These are phyloP conservation scores for Caenorhabditis brenneri DNA, from an alignment of 1,140 invertebrate genomes.

Conservation along the genomic window DNA sequence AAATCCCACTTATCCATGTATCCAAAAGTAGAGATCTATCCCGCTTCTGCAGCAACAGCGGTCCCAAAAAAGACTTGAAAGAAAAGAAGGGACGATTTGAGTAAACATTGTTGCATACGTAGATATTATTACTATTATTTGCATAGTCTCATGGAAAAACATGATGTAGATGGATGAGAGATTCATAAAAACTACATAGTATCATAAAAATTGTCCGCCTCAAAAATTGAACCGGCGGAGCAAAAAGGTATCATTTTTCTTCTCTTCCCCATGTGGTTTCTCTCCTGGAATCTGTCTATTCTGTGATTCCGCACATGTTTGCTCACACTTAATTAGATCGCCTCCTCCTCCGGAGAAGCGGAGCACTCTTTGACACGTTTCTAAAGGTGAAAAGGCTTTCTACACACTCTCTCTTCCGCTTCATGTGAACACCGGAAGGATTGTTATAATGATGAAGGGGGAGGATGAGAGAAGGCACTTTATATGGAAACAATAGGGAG, in stretches of 20 bases:
- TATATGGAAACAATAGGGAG: constrained; percentile 39
- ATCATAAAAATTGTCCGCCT: neutral
- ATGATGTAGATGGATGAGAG: neutral
- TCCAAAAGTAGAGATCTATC: no score
- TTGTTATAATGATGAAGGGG: constrained; percentile 14
- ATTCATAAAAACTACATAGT: constrained; percentile 39
- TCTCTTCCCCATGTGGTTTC: neutral
- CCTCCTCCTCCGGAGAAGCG: neutral
- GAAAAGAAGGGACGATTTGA: neutral
- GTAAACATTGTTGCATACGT: constrained; percentile 30
- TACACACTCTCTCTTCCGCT: constrained; percentile 42
- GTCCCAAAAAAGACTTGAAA: constrained; percentile 34
- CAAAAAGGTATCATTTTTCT: neutral
- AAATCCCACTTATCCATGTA: neutral
- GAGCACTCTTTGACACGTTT: constrained; percentile 31
- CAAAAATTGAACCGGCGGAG: constrained; percentile 1
- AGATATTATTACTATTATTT: constrained; percentile 9
- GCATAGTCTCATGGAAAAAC: constrained; percentile 38
- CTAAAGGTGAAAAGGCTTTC: neutral
- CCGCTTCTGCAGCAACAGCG: no score
- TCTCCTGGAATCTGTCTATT: neutral
- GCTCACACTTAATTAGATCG: constrained; percentile 38
- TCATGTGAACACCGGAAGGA: constrained; percentile 38
- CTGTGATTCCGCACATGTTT: constrained; percentile 10
- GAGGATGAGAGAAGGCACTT: no score